phyloP scores from a whole-genome alignment of 2,888 invertebrate species.

The Sarcophaga rosellei region DNA sequence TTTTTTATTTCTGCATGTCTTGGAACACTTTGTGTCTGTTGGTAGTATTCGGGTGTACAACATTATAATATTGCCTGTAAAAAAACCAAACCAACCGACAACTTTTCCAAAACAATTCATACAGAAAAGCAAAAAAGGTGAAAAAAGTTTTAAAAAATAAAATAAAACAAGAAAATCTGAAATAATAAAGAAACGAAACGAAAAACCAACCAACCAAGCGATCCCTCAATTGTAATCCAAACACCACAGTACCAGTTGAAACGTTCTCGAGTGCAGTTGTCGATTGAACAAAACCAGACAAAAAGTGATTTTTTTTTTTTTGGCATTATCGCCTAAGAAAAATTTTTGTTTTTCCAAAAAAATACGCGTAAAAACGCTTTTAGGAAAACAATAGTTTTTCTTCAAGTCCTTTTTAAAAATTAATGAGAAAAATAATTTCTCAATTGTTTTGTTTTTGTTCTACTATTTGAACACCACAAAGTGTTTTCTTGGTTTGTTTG shows the following conservation, averaged over 20 bases:
- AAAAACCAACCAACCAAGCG: conserved; percentile 53
- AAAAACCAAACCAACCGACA: conserved; percentile 43
- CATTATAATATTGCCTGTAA: conserved; percentile 47
- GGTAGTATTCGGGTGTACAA: conserved; percentile 45
- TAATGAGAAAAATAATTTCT: background rate
- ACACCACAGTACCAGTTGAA: conserved; percentile 57
- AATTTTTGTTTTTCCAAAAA: background rate
- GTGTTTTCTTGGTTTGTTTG: too few relatives aligned
- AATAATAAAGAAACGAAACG: conserved; percentile 17
- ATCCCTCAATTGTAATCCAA: conserved; percentile 49
- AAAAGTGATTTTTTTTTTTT: background rate
- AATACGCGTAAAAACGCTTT: background rate
- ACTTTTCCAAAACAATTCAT: conserved; percentile 65
- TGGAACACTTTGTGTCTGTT: conserved; percentile 8
- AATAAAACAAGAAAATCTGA: background rate
- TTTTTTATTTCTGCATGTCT: background rate
- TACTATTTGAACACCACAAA: too few relatives aligned
- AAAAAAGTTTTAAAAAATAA: conserved; percentile 9
- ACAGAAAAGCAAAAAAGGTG: conserved; percentile 31
- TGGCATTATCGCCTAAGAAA: conserved; percentile 7
- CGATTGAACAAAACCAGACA: conserved; percentile 9
- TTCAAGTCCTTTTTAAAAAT: background rate
- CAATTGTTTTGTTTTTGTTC: background rate
- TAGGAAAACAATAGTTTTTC: conserved; percentile 3
- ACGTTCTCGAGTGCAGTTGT: conserved; percentile 66